Evolutionary conservation across 2,113 vertebrate species (phyloP), one percentile per base, ranked within the genome.

Genomic region (Limnothrissa miodon): DNA sequence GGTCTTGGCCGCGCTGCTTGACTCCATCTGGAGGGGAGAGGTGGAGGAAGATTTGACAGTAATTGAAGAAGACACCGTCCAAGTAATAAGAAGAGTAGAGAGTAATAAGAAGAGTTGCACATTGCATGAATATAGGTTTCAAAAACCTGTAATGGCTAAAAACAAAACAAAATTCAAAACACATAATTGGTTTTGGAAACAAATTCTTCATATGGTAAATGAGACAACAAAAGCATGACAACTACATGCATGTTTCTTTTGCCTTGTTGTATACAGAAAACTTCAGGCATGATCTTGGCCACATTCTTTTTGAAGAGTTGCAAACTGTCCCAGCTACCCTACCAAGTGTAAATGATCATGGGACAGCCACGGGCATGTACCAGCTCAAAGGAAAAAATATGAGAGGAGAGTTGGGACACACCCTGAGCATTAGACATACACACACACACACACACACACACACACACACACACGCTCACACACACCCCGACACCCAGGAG

Each of bases 11-110:
- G 89, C 92, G 86, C 89, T 94, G 91, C 96, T 93, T 48, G 96
- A 93, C 91, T 97, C 97, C 94, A 95, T 95, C 97, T 99, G 89
- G 86, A 78, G 66, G 66, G 48, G 82, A 88, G 83, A 89, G 42
- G 88, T 86, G 85, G 82, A 10, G 7, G 29, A 23, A 11, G 56
- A 53, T 23, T 19, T 25, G 56, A 10, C 1, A 7, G n/a, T n/a
- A 1, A n/a, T 0, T 15, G 59, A 7, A 29, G 8, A 13, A 29
- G 7, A 1, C 25, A n/a, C n/a, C 48, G 4, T 21, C 48, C 48
- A 21, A 19, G 2, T 53, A 19, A 48, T n/a, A n/a, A n/a, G n/a
- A n/a, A 42, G 42, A 6, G 42, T 6, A 42, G 42, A 42, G 42
- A 4, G 42, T 2, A 42, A 42, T 42, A 42, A 42, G 6, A 42